Conservation (phyloP, 2,113 vertebrate genomes). For the Pagrus major region DNA sequence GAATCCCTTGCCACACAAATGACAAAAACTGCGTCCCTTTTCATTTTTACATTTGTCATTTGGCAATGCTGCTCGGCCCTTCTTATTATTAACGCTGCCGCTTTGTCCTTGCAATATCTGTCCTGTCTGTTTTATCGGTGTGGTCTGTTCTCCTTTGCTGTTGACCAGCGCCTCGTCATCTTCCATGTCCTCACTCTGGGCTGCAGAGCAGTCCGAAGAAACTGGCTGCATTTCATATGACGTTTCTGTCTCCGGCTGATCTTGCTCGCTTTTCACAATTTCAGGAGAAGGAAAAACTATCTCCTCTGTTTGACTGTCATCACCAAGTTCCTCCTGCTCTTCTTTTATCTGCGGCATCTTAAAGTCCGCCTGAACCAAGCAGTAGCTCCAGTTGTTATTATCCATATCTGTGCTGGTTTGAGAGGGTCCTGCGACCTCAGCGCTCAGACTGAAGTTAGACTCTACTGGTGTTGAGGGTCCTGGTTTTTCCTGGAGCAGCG, state of each 20-base stretch:
- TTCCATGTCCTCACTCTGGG: not conserved
- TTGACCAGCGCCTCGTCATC: constrained; percentile 8
- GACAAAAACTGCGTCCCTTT: constrained; percentile 48
- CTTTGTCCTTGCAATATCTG: not conserved
- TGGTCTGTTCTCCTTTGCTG: not conserved
- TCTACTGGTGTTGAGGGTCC: constrained; percentile 8
- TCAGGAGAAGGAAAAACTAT: not conserved
- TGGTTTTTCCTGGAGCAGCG: constrained; percentile 5
- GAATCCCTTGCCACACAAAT: constrained; percentile 55
- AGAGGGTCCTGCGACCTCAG: constrained; percentile 9
- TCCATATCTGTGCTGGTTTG: not conserved
- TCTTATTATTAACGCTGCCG: not conserved
- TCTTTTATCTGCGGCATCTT: constrained; percentile 38
- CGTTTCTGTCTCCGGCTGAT: not conserved
- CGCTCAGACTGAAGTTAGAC: not conserved
- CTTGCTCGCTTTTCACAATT: constrained; percentile 26
- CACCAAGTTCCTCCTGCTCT: constrained; percentile 29
- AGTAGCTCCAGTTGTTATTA: constrained; percentile 13
- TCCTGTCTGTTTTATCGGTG: not conserved
- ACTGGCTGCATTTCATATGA: not conserved
- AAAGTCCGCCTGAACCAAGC: not conserved
- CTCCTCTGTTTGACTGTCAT: constrained; percentile 6
- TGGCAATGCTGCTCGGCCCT: not conserved
- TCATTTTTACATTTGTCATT: constrained; percentile 7
- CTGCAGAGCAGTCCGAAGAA: constrained; percentile 18